Conservation (phyloP, 1,140 invertebrate genomes). For the Magallana angulata region DNA sequence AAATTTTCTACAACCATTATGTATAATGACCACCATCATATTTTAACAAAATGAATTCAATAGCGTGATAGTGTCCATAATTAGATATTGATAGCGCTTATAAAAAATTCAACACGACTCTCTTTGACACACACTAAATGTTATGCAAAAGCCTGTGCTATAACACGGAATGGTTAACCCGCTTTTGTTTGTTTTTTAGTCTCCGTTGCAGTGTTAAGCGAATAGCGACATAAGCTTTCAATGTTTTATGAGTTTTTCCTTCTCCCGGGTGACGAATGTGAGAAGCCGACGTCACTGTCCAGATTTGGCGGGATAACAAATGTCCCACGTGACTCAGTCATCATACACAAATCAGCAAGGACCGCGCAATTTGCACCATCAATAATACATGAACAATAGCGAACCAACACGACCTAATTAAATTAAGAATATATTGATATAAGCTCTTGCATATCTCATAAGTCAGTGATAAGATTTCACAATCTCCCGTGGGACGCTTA, state of each 20-base stretch:
- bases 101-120: too few species aligned
- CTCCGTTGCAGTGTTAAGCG: too few species aligned
- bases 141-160: too few species aligned
- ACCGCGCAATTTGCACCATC: background rate
- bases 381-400: conserved; percentile 14
- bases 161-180: too few species aligned
- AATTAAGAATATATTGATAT: conserved; percentile 14
- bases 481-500: background rate
- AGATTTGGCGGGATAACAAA: background rate
- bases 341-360: background rate
- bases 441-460: conserved; percentile 14
- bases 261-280: background rate
- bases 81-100: too few species aligned
- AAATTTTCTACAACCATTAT: too few species aligned
- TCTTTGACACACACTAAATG: too few species aligned
- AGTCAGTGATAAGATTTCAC: conserved; percentile 33
- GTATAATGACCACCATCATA: too few species aligned
- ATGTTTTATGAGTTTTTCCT: background rate
- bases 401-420: conserved; percentile 27
- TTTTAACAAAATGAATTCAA: too few species aligned
- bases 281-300: background rate
- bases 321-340: background rate
- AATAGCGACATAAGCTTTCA: background rate
- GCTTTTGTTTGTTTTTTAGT: too few species aligned
- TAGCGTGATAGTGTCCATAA: too few species aligned